Evolutionary conservation across 2,888 invertebrate species (phyloP), one percentile per base, ranked within the genome.

Genomic region (Erebia aethiops): DNA sequence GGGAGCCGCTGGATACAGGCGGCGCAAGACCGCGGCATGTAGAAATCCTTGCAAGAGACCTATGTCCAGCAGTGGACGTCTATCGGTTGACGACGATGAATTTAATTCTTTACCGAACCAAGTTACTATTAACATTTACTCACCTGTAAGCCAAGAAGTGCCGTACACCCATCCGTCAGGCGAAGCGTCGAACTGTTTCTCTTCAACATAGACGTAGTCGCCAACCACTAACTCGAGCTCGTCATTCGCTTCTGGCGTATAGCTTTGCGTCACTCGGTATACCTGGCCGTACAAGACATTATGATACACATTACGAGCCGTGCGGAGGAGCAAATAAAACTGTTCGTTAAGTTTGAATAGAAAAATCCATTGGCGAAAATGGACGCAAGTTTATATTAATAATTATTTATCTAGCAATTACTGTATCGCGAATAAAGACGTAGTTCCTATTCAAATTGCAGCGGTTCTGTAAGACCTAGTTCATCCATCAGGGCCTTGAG

Each of bases 161-260:
- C 98, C 98, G 80, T 96, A 96, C 43, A 97, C 96, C 98, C 98
- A 98, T 67, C 97, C 97, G 88, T 98, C 98, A 0, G 96, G 94
- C 2, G 97, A 96, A 76, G 90, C 95, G 67, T 95, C 95, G 66
- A 97, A 91, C 58, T 96, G 96, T 76, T 96, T 96, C 78, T 95
- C 95, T 77, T 95, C 96, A 67, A 98, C 94, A 85, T 97, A 98
- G 76, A 98, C 95, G 84, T 96, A 98, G 87, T 98, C 98, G 4
- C 98, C 98, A 65, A 96, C 95, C 74, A 97, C 95, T 70, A 98
- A 88, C 84, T 98, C 98, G 75, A 98, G 88, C 87, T 98, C 98
- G 85, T 98, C 98, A 69, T 95, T 95, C 87, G 97, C 96, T 81
- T 95, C 94, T 2, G 97, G 96, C 72, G 92, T 89, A 83, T 97